phyloP scores from a whole-genome alignment of 2,888 invertebrate species.

The Arge pagana region DNA sequence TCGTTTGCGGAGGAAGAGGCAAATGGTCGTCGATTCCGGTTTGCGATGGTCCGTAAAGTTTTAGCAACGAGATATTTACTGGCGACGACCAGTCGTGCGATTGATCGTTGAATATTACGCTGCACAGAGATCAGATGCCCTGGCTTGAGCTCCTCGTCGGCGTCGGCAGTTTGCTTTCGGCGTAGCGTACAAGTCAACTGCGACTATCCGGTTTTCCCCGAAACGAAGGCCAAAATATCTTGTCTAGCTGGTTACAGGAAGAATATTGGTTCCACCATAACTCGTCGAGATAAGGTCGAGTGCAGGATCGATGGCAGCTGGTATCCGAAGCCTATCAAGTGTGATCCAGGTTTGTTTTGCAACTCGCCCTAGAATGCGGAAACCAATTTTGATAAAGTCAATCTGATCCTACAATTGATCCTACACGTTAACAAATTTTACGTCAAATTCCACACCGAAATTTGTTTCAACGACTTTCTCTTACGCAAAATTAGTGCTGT shows the following conservation, averaged over 20 bases:
- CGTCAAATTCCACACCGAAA: slow-evolving; percentile 30
- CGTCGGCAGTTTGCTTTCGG: neutral
- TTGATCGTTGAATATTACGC: no score
- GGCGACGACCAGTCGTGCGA: no score
- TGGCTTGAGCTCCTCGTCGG: neutral
- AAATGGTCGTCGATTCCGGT: slow-evolving; percentile 43
- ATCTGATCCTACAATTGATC: slow-evolving; percentile 25
- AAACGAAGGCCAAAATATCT: neutral
- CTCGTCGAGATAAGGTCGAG: slow-evolving; percentile 35
- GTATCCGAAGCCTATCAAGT: slow-evolving; percentile 50
- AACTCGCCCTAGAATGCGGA: slow-evolving; percentile 30
- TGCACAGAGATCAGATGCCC: no score
- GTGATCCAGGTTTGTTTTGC: slow-evolving; percentile 48
- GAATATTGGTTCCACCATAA: no score
- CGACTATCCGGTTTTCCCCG: neutral
- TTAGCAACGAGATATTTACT: no score
- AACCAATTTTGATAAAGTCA: slow-evolving; percentile 31
- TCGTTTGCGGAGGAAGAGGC: slow-evolving; percentile 41
- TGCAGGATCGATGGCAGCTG: slow-evolving; percentile 47
- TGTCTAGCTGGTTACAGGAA: neutral
- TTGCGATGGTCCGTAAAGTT: no score
- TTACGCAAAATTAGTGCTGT: no score
- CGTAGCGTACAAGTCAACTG: neutral
- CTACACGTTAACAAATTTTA: no score
- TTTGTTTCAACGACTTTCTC: no score